phyloP scores from a whole-genome alignment of 2,888 invertebrate species.

The Sipunculus nudus region DNA sequence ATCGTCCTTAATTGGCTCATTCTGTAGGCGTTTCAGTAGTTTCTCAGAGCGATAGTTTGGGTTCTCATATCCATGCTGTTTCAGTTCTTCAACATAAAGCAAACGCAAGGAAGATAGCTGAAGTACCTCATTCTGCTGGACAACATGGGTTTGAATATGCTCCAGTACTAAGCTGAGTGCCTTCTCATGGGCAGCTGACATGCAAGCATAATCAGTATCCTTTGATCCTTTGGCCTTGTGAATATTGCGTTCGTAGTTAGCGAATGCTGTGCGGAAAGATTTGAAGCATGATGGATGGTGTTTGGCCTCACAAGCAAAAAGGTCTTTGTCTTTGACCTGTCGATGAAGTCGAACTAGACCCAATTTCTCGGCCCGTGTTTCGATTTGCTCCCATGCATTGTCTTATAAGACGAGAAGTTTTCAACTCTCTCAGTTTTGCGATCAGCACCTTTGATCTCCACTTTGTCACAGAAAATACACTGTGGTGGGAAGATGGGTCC shows the following conservation, averaged over 20 bases:
- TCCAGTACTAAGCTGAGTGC: not conserved
- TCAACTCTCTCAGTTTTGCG: slow-evolving; percentile 5
- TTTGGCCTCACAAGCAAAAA: not conserved
- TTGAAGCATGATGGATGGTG: slow-evolving; percentile 1
- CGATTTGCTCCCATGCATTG: not conserved
- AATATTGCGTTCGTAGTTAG: not conserved
- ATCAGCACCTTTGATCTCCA: not conserved
- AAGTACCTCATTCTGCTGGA: not conserved
- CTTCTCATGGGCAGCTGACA: slow-evolving; percentile 4
- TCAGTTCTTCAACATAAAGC: not conserved
- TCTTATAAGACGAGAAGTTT: not conserved
- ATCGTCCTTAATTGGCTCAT: not conserved
- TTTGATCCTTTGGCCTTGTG: not conserved
- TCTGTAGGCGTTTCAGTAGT: not conserved
- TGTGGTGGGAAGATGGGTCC: too few species aligned
- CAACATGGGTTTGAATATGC: not conserved
- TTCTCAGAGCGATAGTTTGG: slow-evolving; percentile 1
- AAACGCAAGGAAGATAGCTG: not conserved
- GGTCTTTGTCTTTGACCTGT: not conserved
- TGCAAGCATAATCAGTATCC: not conserved
- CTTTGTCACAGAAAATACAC: not conserved
- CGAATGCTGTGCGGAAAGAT: not conserved
- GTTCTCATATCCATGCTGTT: not conserved
- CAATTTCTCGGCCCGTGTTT: not conserved
- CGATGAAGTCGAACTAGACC: not conserved